A percentile compares a stretch with the other conserved stretches of the same genome.
Evolutionary conservation across 2,888 invertebrate species (phyloP).

Genomic region (Coelinius sp.): DNA sequence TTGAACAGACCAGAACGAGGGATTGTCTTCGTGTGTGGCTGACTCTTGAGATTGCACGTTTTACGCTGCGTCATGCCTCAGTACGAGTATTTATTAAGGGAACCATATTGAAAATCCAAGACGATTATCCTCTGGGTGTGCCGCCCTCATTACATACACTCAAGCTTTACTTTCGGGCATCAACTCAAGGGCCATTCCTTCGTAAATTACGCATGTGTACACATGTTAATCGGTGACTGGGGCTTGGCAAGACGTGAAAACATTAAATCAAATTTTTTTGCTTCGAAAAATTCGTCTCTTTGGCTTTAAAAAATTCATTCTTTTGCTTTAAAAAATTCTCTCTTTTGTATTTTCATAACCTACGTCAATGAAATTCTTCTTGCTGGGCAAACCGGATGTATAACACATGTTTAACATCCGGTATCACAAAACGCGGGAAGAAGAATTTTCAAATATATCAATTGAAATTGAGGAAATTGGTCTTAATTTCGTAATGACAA

Average conservation of each 20-base stretch:
- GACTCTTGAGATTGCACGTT: not conserved
- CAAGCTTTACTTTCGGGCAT: not conserved
- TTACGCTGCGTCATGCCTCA: not conserved
- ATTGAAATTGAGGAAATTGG: too few relatives aligned
- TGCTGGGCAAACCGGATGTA: not conserved
- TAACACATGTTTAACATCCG: not conserved
- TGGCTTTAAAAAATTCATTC: too few relatives aligned
- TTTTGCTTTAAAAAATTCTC: not conserved
- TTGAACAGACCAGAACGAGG: not conserved
- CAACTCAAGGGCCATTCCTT: not conserved
- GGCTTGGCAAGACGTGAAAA: slow-evolving; percentile 3
- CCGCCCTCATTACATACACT: not conserved
- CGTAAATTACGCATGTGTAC: not conserved
- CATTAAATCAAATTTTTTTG: not conserved
- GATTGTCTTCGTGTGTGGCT: not conserved
- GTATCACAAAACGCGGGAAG: not conserved
- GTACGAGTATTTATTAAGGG: not conserved
- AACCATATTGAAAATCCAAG: not conserved
- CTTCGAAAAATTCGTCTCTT: not conserved
- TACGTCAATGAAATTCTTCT: not conserved
- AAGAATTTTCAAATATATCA: too few relatives aligned
- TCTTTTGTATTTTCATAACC: not conserved
- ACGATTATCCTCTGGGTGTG: not conserved
- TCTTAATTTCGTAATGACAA: too few relatives aligned
- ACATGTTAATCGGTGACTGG: not conserved